Conservation (phyloP, 2,113 vertebrate species). For the Hydropotes inermis region DNA sequence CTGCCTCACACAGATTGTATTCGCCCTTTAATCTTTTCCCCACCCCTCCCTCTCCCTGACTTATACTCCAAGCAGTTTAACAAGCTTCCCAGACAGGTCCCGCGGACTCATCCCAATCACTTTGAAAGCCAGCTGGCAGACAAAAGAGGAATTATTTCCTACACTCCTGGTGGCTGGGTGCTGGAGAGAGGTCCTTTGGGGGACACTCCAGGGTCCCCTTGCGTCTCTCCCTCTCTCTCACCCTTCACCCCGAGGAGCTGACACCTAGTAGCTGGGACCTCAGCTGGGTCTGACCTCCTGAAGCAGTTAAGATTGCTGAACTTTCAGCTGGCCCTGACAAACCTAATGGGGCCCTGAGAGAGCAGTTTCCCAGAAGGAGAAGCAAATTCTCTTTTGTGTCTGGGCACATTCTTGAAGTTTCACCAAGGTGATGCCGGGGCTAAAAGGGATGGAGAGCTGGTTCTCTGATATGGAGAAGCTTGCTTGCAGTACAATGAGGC, state of each 20-base stretch:
- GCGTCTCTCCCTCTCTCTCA: background rate
- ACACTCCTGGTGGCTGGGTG: conserved; percentile 63
- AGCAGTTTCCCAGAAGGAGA: conserved; percentile 55
- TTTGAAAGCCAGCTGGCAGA: conserved; percentile 78
- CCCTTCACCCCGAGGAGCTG: background rate
- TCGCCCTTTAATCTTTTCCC: conserved; percentile 84
- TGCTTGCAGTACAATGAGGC: conserved; percentile 42
- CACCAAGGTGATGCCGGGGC: conserved; percentile 67
- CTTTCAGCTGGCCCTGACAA: background rate
- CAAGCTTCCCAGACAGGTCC: conserved; percentile 82
- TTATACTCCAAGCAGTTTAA: conserved; percentile 78
- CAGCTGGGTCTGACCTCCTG: background rate
- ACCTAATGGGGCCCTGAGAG: conserved; percentile 50
- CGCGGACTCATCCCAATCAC: conserved; percentile 75
- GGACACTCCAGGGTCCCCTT: conserved; percentile 46
- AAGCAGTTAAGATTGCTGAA: conserved; percentile 1
- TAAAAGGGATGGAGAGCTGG: background rate
- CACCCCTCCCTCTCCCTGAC: conserved; percentile 62
- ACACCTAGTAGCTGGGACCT: background rate
- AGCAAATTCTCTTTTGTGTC: conserved; percentile 66
- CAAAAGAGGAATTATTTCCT: conserved; percentile 83
- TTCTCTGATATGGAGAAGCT: conserved; percentile 24
- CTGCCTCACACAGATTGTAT: conserved; percentile 82
- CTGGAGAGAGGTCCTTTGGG: conserved; percentile 65
- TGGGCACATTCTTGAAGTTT: conserved; percentile 71